Conservation (phyloP, 2,797 vertebrate species). For the Graptemys geographica region DNA sequence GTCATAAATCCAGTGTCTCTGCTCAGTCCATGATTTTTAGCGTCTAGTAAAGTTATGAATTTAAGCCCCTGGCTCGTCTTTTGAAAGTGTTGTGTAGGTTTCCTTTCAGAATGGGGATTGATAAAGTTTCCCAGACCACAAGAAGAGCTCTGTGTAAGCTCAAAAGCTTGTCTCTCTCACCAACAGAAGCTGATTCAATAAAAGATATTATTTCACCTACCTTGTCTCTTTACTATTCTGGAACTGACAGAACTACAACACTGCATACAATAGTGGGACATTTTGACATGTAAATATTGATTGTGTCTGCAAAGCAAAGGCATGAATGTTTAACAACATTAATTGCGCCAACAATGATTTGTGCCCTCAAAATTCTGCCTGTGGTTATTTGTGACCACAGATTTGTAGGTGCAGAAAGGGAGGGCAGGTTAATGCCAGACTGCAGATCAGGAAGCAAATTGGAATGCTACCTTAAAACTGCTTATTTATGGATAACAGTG, state of each 20-base stretch:
- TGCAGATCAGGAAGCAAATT: background rate
- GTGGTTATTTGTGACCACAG: background rate
- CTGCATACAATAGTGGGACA: background rate
- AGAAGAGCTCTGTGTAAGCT: background rate
- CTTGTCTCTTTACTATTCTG: background rate
- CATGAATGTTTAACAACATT: rapidly evolving
- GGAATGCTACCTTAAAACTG: background rate
- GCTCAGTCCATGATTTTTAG: too few relatives aligned
- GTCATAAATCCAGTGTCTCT: background rate
- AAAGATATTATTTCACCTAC: background rate
- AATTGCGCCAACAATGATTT: background rate
- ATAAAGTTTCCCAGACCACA: background rate
- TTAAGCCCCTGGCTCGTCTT: background rate
- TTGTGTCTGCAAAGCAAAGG: background rate
- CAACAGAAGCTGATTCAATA: background rate
- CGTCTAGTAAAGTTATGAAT: background rate
- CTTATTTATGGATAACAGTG: background rate
- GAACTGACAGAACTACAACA: background rate
- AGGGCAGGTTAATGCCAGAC: background rate
- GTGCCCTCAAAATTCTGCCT: background rate
- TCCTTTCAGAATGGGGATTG: background rate
- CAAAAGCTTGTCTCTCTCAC: background rate
- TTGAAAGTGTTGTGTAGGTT: background rate
- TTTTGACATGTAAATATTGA: background rate
- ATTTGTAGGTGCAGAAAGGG: background rate